Base-by-base conservation (phyloP, 2,113 vertebrate species). In the Triplophysa rosa region DNA sequence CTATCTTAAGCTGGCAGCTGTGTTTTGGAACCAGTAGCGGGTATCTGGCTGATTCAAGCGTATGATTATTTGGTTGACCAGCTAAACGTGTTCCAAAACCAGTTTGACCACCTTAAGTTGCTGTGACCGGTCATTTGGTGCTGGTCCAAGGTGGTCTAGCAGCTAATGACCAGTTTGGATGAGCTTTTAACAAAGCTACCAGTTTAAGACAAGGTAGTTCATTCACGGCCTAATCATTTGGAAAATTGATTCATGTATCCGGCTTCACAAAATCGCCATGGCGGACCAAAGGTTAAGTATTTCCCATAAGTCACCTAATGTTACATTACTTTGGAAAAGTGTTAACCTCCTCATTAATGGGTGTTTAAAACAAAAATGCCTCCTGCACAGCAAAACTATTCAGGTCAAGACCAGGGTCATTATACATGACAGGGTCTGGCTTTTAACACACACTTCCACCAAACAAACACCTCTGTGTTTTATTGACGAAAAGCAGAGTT, bases 401-500 rank as follows among this genome's bases (percentile, higher is more conserved):
- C 33, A 47, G 23, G 58, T 63, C 71, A 63, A 63, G 23, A 63
- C 58, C 37, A 1, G 23, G 37, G 40, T 29, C 21, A 63, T 40
- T 58, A 47, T 37, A 26, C 71, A 63, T 47, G 40, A 47, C 14
- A 9, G 70, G 14, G 58, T 74, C 58, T 63, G 58, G 71, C 58
- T 74, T 63, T 63, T 62, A 72, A 56, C 70, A 59, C n/a, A 42
- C 21, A 40, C 52, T 21, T 54, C n/a, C 16, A 67, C 59, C 16
- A 37, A 75, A 68, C 76, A 67, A 62, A 64, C 72, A 79, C 11
- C 77, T 78, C 29, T 69, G 54, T 82, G 71, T 29, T 19, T 52
- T n/a, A n/a, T 40, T 42, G 9, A 74, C 83, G 56, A 82, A 82
- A 54, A 84, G 16, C 26, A 52, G 61, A 81, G 45, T 24, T 62